Evolutionary conservation across 2,113 vertebrate species (phyloP), one percentile per base, ranked within the genome.

Genomic region (Pteruthius melanotis): DNA sequence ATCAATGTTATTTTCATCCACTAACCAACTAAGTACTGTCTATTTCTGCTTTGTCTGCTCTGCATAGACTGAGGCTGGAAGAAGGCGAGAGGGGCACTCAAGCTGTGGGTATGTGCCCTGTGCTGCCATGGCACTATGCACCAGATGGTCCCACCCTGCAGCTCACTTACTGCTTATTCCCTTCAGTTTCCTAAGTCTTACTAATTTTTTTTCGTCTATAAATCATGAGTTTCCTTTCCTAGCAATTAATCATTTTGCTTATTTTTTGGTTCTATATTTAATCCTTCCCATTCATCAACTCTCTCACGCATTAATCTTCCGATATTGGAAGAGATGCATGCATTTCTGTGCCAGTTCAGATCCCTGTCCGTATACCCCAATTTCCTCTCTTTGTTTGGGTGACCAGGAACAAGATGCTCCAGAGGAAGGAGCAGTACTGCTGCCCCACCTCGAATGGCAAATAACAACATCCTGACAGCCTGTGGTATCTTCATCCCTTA

Each of bases 181-280:
- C 56, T 94, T 64, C 47, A 28, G 37, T 78, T 96, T 83, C 87
- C 68, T 57, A 75, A 89, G 54, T 74, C 47, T 68, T 66, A 71
- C 47, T 84, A 21, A 59, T 74, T 95, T 89, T 89, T 40, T 91
- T 60, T 66, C n/a, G 79, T 88, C 60, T 42, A 66, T 94, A 96
- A 93, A 95, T 90, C 90, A 92, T 75, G 79, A 45, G 69, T 89
- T 91, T 64, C 61, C 83, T 90, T 96, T 90, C 72, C 53, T 71
- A 79, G 88, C 72, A 89, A 92, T 97, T 97, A 96, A 95, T 94
- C 76, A 81, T 87, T 91, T 75, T 0, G 1, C 79, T 94, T 96
- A 66, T 83, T 94, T 95, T 94, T 83, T 86, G 21, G 64, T 90
- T 94, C 94, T 95, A 87, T 97, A 87, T 97, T 96, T 95, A 93